Evolutionary conservation across 2,797 vertebrate genomes (phyloP).

Genomic region (Sebastes ruberrimus): DNA sequence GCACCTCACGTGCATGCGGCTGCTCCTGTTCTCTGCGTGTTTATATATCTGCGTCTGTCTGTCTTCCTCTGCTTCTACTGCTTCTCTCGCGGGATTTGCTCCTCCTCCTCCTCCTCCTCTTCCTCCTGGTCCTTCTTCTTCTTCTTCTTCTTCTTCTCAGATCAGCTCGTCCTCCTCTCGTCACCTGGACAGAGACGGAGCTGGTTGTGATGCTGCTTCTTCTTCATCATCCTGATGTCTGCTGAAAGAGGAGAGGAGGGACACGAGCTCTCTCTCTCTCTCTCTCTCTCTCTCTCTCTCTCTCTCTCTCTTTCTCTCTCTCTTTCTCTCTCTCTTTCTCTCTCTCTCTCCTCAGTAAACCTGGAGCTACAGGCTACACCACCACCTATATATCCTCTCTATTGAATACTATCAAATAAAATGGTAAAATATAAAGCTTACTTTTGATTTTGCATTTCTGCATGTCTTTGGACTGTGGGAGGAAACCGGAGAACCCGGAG

Average conservation of each 20-base stretch:
- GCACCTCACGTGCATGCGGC: slow-evolving; percentile 60
- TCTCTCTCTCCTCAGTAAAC: too few species aligned
- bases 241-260: background rate
- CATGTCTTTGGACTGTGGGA: too few species aligned
- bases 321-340: too few species aligned
- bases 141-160: background rate
- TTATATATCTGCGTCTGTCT: background rate
- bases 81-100: slow-evolving; percentile 66
- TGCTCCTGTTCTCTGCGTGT: slow-evolving; percentile 2
- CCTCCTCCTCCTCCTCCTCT: slow-evolving; percentile 5
- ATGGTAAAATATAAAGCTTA: too few species aligned
- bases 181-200: slow-evolving; percentile 48
- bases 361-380: too few species aligned
- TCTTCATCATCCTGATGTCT: slow-evolving; percentile 31
- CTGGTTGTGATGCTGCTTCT: background rate
- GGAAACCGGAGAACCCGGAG: too few species aligned
- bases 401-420: too few species aligned
- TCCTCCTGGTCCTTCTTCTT: background rate
- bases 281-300: background rate
- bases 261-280: background rate
- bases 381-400: too few species aligned
- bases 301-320: too few species aligned
- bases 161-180: slow-evolving; percentile 56
- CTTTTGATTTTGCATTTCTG: too few species aligned
- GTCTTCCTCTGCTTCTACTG: slow-evolving; percentile 6